Percentiles rank a stretch among this genome's conserved stretches.
Evolutionary conservation across 2,113 vertebrate genomes (phyloP).

Genomic region (Antennarius striatus): DNA sequence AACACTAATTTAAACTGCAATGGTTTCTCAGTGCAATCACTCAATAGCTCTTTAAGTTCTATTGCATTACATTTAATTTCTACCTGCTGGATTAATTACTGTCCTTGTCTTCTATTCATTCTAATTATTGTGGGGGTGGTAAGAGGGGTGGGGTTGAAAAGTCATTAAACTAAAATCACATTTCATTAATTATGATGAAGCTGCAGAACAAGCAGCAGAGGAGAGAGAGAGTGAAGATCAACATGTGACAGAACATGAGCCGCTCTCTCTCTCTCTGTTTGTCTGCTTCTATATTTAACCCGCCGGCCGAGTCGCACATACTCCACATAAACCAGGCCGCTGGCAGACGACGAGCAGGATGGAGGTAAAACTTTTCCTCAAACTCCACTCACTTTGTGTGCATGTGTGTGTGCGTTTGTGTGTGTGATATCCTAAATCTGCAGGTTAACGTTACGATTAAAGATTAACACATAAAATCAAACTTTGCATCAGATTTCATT

Average conservation of each 20-base stretch:
- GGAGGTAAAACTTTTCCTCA: constrained; percentile 62
- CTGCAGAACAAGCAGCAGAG: neutral
- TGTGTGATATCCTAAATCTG: neutral
- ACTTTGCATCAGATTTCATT: too few relatives aligned
- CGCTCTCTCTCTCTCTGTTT: neutral
- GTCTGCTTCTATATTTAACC: constrained; percentile 65
- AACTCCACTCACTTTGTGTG: constrained; percentile 8
- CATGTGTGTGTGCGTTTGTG: neutral
- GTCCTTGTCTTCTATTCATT: too few relatives aligned
- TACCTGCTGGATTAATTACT: too few relatives aligned
- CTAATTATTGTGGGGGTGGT: neutral
- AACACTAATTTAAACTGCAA: too few relatives aligned
- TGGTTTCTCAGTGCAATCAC: too few relatives aligned
- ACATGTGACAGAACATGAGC: constrained; percentile 59
- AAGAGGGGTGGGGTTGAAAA: too few relatives aligned
- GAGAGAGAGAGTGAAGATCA: constrained; percentile 12
- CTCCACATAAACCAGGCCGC: constrained; percentile 44
- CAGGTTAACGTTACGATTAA: too few relatives aligned
- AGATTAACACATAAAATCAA: too few relatives aligned
- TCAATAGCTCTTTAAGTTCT: too few relatives aligned
- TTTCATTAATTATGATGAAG: neutral
- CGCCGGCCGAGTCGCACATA: constrained; percentile 44
- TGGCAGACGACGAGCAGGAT: constrained; percentile 51
- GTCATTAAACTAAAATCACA: neutral
- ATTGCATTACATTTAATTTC: too few relatives aligned